A percentile compares a stretch with the other conserved stretches of the same genome.
These are phyloP conservation scores for Philaenus spumarius DNA, from an alignment of 1,140 invertebrate genomes.

Conservation along the genomic window DNA sequence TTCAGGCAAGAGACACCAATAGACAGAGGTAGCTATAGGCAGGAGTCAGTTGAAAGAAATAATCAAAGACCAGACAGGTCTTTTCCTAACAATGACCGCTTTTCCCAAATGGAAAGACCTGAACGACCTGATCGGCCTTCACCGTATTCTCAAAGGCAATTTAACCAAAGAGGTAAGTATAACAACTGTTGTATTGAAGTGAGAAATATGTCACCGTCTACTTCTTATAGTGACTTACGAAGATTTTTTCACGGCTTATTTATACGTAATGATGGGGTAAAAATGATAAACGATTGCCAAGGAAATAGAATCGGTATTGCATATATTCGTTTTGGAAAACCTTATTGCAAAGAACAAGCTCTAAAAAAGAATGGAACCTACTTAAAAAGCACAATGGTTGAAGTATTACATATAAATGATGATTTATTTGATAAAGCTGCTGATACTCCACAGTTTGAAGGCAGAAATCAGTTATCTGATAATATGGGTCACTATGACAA, in stretches of 20 bases:
- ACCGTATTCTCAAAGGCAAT: too few species aligned
- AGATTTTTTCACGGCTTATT: conserved; percentile 70
- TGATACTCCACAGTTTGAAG: conserved; percentile 48
- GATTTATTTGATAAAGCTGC: conserved; percentile 55
- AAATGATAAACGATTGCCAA: conserved; percentile 71
- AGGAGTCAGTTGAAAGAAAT: too few species aligned
- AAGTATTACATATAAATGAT: conserved; percentile 53
- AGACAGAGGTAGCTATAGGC: too few species aligned
- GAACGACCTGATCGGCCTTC: background rate
- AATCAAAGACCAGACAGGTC: too few species aligned
- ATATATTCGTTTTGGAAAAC: conserved; percentile 66
- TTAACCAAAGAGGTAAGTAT: background rate
- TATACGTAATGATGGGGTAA: conserved; percentile 76
- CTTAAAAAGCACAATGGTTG: conserved; percentile 53
- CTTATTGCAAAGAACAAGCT: conserved; percentile 60
- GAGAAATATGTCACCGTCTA: conserved; percentile 54
- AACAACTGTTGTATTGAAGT: conserved; percentile 58
- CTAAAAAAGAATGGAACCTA: conserved; percentile 49
- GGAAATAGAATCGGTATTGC: conserved; percentile 72
- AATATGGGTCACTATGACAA: conserved; percentile 4
- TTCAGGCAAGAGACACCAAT: too few species aligned
- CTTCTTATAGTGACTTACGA: conserved; percentile 68
- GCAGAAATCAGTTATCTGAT: background rate
- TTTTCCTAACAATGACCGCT: background rate
- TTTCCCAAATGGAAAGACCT: background rate